Base-by-base conservation (phyloP, 2,888 invertebrate genomes). In the Rhagonycha lutea region DNA sequence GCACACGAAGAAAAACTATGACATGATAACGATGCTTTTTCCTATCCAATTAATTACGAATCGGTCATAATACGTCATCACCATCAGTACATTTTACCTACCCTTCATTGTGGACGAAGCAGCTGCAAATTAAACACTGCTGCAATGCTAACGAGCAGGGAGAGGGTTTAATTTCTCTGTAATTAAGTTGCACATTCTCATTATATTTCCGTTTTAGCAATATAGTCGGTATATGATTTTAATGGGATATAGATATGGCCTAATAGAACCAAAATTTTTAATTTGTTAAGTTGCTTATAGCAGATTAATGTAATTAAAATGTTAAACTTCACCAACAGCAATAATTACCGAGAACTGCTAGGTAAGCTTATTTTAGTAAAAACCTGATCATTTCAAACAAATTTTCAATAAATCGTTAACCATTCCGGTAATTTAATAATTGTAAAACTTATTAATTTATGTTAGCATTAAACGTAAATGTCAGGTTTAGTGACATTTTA, bases 101-200 rank as follows among this genome's bases (percentile, higher is more conserved):
- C 78, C 78, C 78, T 78, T 78, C 78, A 73, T 73, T 78, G 75
- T 68, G 69, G 67, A n/a, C 75, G 77, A 77, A 75, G 73, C 77
- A 77, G 77, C 75, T 78, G 78, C 78, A 78, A 78, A 78, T 78
- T 78, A 78, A 78, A 78, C 78, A 75, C 63, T 73, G 73, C 73
- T 70, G 73, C 75, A 73, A 47, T 75, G 71, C 78, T 78, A 78
- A 78, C 78, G 78, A 78, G 77, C 75, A 77, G 24, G 69, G 75
- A 75, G 77, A 77, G 78, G 73, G 78, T 78, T 65, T 78, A 78
- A 78, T 78, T 75, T 78, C 78, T 78, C 74, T 75, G 75, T 75
- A 78, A 78, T 78, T 75, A 78, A 78, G 74, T 75, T 78, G 75
- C 77, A 77, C 72, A 74, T 75, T 77, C 74, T 73, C 77, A 74